Base-by-base conservation (phyloP, 2,888 invertebrate genomes). In the Melolontha melolontha region DNA sequence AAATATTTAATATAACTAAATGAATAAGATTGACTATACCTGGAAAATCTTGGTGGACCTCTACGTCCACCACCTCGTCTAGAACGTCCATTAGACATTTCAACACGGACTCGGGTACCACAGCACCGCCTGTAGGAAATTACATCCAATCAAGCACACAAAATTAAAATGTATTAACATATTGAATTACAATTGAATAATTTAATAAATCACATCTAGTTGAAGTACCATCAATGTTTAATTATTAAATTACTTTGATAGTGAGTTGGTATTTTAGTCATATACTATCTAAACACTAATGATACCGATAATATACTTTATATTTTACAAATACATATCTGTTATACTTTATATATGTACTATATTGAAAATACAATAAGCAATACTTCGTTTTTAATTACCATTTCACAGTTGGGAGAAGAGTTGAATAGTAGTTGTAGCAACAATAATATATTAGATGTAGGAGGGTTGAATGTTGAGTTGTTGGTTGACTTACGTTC, bases 11-110 rank as follows among this genome's bases (percentile, higher is more conserved):
- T 4, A 2, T 22, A 34, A 34, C 6, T 29, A 64, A 64, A 52
- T 14, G 42, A 22, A 52, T 40, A 41, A 14, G 39, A n/a, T 7
- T 41, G 14, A 44, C 22, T 52, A 44, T 65, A 83, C 81, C 83
- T 82, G 67, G 83, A 83, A 74, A 83, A 82, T 69, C 82, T 77
- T 10, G 80, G 79, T 27, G 81, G 79, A 22, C 81, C 81, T 47
- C 83, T 72, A 17, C 82, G 78, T 51, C 79, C 77, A 39, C 80
- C 79, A n/a, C 89, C 72, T 90, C 91, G 66, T 91, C 92, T 75
- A 89, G 88, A 93, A 75, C 94, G 88, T 0, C 95, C 95, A 72
- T 92, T 94, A 0, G 95, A 95, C 96, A 96, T 96, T 85, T 96
- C 96, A 12, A 96, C 95, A 70, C 95, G 89, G 63, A 96, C 93